Conservation (phyloP, 2,113 vertebrate species). For the Neogobius melanostomus region DNA sequence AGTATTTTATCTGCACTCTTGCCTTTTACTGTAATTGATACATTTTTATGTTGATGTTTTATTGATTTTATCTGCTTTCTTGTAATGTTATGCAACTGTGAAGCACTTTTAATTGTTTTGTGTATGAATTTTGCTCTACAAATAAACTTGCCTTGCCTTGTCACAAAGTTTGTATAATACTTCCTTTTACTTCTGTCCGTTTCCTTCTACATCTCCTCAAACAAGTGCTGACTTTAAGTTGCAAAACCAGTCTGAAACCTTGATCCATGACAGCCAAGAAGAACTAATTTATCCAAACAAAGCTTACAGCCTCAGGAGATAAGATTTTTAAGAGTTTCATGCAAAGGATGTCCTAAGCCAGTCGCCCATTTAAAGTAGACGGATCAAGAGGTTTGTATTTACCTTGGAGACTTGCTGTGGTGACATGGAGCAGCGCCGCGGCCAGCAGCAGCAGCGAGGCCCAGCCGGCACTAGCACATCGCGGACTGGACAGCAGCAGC, state of each 20-base stretch:
- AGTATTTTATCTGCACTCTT: too few species aligned
- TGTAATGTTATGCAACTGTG: too few species aligned
- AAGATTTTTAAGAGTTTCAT: too few species aligned
- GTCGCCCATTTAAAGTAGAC: neutral
- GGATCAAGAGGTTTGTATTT: constrained; percentile 16
- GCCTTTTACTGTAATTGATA: too few species aligned
- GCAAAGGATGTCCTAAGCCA: neutral
- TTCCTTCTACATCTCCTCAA: neutral
- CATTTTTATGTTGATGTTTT: too few species aligned
- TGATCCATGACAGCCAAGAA: neutral
- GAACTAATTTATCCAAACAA: neutral
- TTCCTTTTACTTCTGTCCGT: neutral
- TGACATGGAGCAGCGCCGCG: constrained; percentile 40
- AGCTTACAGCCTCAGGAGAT: neutral
- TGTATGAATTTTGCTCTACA: too few species aligned
- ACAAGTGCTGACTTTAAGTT: neutral
- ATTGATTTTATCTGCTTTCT: too few species aligned
- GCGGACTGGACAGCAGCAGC: constrained; percentile 54
- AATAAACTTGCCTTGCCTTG: too few species aligned
- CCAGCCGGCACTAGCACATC: constrained; percentile 43
- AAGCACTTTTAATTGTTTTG: too few species aligned
- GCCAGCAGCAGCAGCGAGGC: constrained; percentile 49
- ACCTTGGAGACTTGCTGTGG: constrained; percentile 51
- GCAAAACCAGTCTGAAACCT: neutral
- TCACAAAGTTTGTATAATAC: neutral